Percentiles rank a stretch among this genome's conserved stretches.
phyloP scores from a whole-genome alignment of 2,797 vertebrate species.

The Thunnus albacares region DNA sequence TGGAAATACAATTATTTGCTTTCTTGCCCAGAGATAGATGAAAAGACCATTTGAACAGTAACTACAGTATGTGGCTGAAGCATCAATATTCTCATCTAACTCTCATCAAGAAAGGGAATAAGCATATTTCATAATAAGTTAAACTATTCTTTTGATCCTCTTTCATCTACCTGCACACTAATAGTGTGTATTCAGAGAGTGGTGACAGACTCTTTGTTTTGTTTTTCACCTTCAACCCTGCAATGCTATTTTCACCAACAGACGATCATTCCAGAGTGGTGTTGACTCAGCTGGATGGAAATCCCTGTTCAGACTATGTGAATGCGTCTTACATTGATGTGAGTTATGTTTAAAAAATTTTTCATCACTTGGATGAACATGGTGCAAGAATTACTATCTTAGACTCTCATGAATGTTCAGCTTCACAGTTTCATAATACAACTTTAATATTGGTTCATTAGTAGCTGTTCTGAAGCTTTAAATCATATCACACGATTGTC shows the following conservation, averaged over 20 bases:
- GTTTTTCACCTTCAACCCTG: background rate
- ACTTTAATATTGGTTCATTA: background rate
- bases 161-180: background rate
- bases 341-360: conserved; percentile 73
- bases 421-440: conserved; percentile 7
- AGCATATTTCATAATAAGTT: too few species aligned
- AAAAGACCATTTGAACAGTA: background rate
- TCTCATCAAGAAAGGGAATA: background rate
- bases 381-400: background rate
- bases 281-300: conserved; percentile 89
- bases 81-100: background rate
- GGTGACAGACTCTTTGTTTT: background rate
- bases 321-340: conserved; percentile 98
- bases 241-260: conserved; percentile 69
- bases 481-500: background rate
- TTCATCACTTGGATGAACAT: conserved; percentile 25
- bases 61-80: background rate
- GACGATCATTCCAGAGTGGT: conserved; percentile 96
- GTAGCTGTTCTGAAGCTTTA: background rate
- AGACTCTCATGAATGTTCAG: background rate
- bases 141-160: background rate
- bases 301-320: conserved; percentile 92
- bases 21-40: background rate
- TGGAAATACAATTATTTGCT: background rate
- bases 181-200: background rate